Conservation (phyloP, 2,113 vertebrate genomes). For the Grammomys dolichurus region DNA sequence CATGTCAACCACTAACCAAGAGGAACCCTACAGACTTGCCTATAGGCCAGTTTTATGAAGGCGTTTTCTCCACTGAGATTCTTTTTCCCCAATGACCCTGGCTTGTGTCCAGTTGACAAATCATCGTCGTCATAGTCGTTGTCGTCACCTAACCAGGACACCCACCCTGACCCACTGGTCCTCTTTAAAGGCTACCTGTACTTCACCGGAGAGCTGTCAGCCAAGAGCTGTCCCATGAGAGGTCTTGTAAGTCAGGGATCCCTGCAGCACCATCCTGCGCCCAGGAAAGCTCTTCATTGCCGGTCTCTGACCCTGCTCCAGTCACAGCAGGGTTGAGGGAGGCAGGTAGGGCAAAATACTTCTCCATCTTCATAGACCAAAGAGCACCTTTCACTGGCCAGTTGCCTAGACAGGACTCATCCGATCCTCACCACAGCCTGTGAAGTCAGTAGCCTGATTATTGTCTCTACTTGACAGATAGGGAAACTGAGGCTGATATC, state of each 20-base stretch:
- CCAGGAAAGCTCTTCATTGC: not conserved
- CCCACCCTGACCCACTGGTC: not conserved
- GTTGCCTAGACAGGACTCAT: not conserved
- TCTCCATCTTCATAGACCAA: not conserved
- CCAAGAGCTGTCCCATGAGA: not conserved
- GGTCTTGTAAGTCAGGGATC: not conserved
- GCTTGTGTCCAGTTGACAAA: not conserved
- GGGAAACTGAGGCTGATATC: slow-evolving; percentile 4
- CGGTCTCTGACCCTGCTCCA: not conserved
- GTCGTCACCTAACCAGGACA: not conserved
- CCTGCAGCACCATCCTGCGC: not conserved
- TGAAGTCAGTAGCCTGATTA: not conserved
- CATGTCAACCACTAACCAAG: not conserved
- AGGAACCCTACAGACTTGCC: not conserved
- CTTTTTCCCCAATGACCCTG: not conserved
- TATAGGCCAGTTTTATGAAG: not conserved
- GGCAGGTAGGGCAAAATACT: too few species aligned
- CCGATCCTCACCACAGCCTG: not conserved
- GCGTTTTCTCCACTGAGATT: not conserved
- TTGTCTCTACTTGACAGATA: not conserved
- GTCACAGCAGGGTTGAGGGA: not conserved
- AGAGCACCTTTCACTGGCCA: not conserved
- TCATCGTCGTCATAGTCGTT: too few species aligned
- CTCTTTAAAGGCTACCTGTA: not conserved
- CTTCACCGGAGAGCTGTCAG: not conserved